These are phyloP conservation scores for Seira musarum DNA, from an alignment of 2,888 invertebrate genomes.

Conservation along the genomic window DNA sequence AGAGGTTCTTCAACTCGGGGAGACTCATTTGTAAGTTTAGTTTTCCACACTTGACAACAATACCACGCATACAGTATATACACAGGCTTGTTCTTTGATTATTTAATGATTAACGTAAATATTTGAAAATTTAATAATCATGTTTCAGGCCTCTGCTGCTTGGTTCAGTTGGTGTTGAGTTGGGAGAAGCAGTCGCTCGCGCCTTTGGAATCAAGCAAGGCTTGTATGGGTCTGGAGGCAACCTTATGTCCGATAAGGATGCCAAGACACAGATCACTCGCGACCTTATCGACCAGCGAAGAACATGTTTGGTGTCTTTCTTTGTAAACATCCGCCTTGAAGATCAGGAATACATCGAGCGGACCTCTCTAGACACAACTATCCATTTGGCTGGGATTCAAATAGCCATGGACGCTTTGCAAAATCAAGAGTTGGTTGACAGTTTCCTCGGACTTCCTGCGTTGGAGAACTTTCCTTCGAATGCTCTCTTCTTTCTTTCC, in stretches of 20 bases:
- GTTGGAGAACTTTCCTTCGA: constrained; percentile 74
- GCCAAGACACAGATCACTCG: constrained; percentile 64
- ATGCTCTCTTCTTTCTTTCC: constrained; percentile 76
- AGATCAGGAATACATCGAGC: constrained; percentile 66
- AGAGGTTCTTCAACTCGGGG: constrained; percentile 50
- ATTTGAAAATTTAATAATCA: too few species aligned
- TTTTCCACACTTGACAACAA: too few species aligned
- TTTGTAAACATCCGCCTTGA: constrained; percentile 67
- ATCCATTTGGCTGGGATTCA: constrained; percentile 68
- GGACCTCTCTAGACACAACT: constrained; percentile 67
- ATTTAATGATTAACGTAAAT: background rate
- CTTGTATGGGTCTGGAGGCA: constrained; percentile 72
- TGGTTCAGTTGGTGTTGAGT: constrained; percentile 72
- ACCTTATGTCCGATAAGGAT: constrained; percentile 72
- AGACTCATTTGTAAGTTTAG: constrained; percentile 62
- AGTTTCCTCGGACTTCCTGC: constrained; percentile 71
- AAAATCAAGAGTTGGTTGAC: constrained; percentile 34
- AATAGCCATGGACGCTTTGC: constrained; percentile 62
- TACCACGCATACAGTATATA: background rate
- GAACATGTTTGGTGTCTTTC: constrained; percentile 66
- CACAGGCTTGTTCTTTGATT: background rate
- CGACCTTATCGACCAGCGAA: constrained; percentile 62
- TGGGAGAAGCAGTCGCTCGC: constrained; percentile 74
- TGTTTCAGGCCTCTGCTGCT: constrained; percentile 74
- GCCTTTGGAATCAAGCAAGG: constrained; percentile 73